Percentiles rank a stretch among this genome's conserved stretches.
Evolutionary conservation across 2,113 vertebrate species (phyloP).

Genomic region (Marmota monax): DNA sequence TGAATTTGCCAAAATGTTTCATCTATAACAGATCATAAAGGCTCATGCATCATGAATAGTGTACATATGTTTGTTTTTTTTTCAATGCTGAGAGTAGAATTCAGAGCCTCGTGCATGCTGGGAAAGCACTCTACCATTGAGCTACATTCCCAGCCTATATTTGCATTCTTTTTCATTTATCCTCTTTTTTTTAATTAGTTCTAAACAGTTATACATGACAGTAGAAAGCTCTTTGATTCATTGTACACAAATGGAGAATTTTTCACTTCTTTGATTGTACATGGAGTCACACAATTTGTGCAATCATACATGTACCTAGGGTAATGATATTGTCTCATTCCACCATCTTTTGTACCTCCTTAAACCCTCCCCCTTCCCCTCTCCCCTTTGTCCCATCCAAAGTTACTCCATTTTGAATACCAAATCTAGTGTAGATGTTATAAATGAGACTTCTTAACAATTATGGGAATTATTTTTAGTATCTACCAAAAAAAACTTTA

Average conservation of each 20-base stretch:
- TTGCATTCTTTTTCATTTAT: not conserved
- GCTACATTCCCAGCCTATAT: not conserved
- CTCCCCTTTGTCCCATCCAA: too few species aligned
- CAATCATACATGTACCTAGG: too few species aligned
- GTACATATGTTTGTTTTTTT: not conserved
- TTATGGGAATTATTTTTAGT: not conserved
- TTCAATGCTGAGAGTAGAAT: not conserved
- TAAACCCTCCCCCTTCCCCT: too few species aligned
- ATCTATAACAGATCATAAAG: not conserved
- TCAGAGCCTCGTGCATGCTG: not conserved
- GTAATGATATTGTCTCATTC: too few species aligned
- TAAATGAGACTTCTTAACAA: not conserved
- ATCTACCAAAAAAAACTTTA: not conserved
- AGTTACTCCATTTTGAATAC: not conserved
- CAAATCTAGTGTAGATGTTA: not conserved
- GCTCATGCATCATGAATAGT: not conserved
- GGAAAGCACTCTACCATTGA: not conserved
- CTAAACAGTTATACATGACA: too few species aligned
- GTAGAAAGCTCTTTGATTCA: too few species aligned
- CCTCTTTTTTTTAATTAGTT: too few species aligned
- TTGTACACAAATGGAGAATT: too few species aligned
- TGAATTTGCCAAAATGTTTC: conserved; percentile 27
- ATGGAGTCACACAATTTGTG: too few species aligned
- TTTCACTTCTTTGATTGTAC: too few species aligned
- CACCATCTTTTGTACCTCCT: too few species aligned